Percentiles rank a stretch among this genome's conserved stretches.
phyloP scores from a whole-genome alignment of 2,888 invertebrate species.

The Patella depressa region DNA sequence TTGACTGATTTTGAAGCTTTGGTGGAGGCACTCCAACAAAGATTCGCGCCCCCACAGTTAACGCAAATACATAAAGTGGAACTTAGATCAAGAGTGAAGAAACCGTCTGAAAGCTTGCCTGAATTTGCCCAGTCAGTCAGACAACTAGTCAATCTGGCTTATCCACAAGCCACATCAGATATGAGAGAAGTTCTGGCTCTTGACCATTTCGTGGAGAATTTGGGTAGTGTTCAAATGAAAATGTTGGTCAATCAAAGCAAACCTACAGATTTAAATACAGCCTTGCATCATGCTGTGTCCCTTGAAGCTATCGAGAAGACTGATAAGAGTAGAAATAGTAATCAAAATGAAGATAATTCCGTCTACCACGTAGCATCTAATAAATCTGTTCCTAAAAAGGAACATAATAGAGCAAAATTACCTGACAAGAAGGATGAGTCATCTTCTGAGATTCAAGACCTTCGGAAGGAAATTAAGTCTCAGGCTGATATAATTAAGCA shows the following conservation, averaged over 20 bases:
- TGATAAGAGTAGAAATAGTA: background rate
- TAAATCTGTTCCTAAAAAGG: too few species aligned
- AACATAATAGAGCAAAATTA: too few species aligned
- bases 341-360: too few species aligned
- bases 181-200: background rate
- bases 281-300: background rate
- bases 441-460: too few species aligned
- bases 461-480: background rate
- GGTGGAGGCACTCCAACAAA: background rate
- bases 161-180: background rate
- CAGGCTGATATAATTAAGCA: background rate
- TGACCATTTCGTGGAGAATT: slow-evolving; percentile 1
- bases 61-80: background rate
- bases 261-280: background rate
- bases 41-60: slow-evolving; percentile 1
- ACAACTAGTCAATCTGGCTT: background rate
- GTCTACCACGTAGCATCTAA: too few species aligned
- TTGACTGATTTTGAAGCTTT: background rate
- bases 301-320: background rate
- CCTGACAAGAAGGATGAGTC: too few species aligned
- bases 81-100: background rate
- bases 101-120: background rate
- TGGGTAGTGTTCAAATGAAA: slow-evolving; percentile 7
- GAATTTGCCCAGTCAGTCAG: background rate
- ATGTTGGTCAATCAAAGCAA: background rate